Base-by-base conservation (phyloP, 1,140 invertebrate genomes). In the Leptoteleia sp. region DNA sequence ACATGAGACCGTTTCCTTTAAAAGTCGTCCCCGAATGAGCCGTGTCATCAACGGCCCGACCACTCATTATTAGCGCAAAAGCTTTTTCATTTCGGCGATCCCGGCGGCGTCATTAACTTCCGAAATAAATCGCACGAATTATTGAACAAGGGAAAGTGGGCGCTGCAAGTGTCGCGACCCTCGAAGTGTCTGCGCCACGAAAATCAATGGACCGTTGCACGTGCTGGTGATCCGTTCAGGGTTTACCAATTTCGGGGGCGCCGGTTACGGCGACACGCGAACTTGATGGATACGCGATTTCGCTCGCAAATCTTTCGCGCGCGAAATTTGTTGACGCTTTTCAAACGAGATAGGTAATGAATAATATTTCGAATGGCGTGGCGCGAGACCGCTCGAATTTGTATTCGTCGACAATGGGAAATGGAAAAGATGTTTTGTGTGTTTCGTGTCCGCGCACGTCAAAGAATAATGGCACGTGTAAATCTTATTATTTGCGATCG, bases 191-290 rank as follows among this genome's bases (percentile, higher is more conserved):
- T 35, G 35, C 59, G 40, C 40, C 8, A 57, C 43, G 35, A 65
- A 57, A 73, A 73, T 72, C 57, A 72, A 50, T 47, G 48, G 57
- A 42, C 50, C 50, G 38, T 72, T 72, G 52, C 52, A 62, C 50
- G 50, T 55, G 40, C 57, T 48, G 59, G 59, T 45, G 57, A 52
- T 61, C 62, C 57, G 45, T 72, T 72, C 29, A 62, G 55, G 47
- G 55, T 64, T 72, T 72, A 47, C 68, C 57, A 71, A 61, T 71
- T 71, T 71, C 37, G 35, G 19, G 35, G 19, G n/a, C n/a, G n/a
- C n/a, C n/a, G n/a, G n/a, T n/a, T n/a, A n/a, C n/a, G n/a, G n/a
- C n/a, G n/a, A n/a, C n/a, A n/a, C n/a, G n/a, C n/a, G n/a, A n/a
- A n/a, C n/a, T n/a, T n/a, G n/a, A n/a, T n/a, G n/a, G n/a, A n/a